phyloP scores from a whole-genome alignment of 1,140 invertebrate genomes.

The Hycleus cichorii region DNA sequence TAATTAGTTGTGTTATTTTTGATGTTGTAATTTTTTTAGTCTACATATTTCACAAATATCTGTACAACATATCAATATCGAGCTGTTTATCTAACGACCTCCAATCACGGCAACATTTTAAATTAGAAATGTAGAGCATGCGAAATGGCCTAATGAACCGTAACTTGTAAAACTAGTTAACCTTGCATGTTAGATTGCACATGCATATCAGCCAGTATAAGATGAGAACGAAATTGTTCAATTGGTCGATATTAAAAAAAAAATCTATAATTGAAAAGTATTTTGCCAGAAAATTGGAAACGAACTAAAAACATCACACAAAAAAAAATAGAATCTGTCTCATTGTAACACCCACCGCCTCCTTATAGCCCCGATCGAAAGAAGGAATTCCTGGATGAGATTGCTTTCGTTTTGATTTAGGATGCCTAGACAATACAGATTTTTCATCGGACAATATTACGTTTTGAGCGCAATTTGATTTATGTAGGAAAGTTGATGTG shows the following conservation, averaged over 20 bases:
- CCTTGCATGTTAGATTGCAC: constrained; percentile 1
- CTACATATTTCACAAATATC: too few relatives aligned
- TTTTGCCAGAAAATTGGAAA: too few relatives aligned
- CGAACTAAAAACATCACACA: too few relatives aligned
- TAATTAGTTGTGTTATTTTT: not conserved
- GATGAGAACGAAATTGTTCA: too few relatives aligned
- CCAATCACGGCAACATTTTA: constrained; percentile 2
- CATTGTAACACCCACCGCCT: too few relatives aligned
- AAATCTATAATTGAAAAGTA: too few relatives aligned
- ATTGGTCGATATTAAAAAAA: too few relatives aligned
- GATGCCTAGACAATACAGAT: constrained; percentile 13
- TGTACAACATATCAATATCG: not conserved
- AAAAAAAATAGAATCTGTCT: too few relatives aligned
- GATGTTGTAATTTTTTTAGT: not conserved
- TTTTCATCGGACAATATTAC: constrained; percentile 15
- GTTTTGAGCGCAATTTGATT: constrained; percentile 6
- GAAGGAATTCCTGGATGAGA: too few relatives aligned
- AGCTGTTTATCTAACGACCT: not conserved
- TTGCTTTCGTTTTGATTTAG: constrained; percentile 5
- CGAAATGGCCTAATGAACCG: constrained; percentile 9
- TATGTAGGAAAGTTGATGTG: constrained; percentile 19
- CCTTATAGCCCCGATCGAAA: too few relatives aligned
- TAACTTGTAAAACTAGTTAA: constrained; percentile 6
- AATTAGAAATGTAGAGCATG: constrained; percentile 5
- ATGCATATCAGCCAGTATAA: too few relatives aligned